phyloP scores from a whole-genome alignment of 2,797 vertebrate genomes.

The Hydrocynus forskahlii region DNA sequence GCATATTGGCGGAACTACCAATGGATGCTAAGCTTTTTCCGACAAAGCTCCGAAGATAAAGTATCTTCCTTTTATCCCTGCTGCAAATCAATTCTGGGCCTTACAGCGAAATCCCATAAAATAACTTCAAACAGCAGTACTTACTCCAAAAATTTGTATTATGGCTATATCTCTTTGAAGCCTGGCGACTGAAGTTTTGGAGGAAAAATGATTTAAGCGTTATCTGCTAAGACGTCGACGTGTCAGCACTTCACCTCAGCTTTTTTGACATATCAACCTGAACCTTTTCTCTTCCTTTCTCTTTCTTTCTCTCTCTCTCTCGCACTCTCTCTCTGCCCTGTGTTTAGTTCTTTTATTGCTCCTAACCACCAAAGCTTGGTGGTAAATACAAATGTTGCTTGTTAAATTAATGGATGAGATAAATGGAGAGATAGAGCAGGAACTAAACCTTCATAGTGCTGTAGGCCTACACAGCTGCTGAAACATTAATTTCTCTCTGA shows the following conservation, averaged over 20 bases:
- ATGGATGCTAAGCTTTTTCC: conserved; percentile 99
- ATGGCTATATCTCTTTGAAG: conserved; percentile 99
- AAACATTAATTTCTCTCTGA: conserved; percentile 72
- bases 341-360: conserved; percentile 87
- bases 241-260: conserved; percentile 94
- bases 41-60: conserved; percentile 99
- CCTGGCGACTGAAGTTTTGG: conserved; percentile 97
- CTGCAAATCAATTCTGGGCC: conserved; percentile 99
- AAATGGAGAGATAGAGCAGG: conserved; percentile 70
- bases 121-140: conserved; percentile 99
- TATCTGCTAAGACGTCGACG: conserved; percentile 98
- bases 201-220: conserved; percentile 99
- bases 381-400: conserved; percentile 84
- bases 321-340: conserved; percentile 58
- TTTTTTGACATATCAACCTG: conserved; percentile 97
- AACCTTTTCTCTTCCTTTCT: conserved; percentile 73
- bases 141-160: conserved; percentile 99
- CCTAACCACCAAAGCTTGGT: conserved; percentile 85
- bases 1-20: conserved; percentile 97
- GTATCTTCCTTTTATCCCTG: conserved; percentile 99
- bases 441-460: conserved; percentile 65
- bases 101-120: conserved; percentile 99
- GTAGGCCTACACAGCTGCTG: conserved; percentile 65
- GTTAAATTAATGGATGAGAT: conserved; percentile 83
- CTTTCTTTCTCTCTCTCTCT: conserved; percentile 21